Conservation (phyloP, 2,888 invertebrate genomes). For the Thera britannica region DNA sequence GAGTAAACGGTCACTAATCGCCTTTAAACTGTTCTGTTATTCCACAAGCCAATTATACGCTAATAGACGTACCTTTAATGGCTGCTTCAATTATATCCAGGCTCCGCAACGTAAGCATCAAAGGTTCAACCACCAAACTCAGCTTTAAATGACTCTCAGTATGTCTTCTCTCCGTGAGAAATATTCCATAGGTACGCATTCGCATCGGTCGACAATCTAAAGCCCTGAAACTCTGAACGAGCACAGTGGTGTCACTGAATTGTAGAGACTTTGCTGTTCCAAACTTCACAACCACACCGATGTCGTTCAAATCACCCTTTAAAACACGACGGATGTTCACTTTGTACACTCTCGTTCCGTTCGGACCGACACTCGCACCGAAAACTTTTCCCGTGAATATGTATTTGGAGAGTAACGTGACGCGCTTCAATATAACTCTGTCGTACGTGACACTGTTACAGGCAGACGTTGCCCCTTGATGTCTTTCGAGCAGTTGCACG, state of each 20-base stretch:
- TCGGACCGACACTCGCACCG: constrained; percentile 55
- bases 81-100: constrained; percentile 72
- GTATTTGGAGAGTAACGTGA: constrained; percentile 68
- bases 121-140: constrained; percentile 68
- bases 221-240: constrained; percentile 59
- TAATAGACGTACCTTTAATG: constrained; percentile 66
- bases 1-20: constrained; percentile 38
- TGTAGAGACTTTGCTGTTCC: constrained; percentile 60
- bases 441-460: constrained; percentile 61
- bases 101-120: constrained; percentile 65
- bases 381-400: constrained; percentile 76
- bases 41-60: constrained; percentile 34
- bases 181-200: constrained; percentile 70
- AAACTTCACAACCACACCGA: constrained; percentile 65
- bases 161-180: constrained; percentile 63
- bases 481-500: constrained; percentile 48
- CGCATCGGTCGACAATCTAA: constrained; percentile 62
- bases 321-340: constrained; percentile 74
- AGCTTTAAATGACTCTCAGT: constrained; percentile 50
- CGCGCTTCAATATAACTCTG: constrained; percentile 64
- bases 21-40: constrained; percentile 36
- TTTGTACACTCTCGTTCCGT: constrained; percentile 63
- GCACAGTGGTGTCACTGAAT: constrained; percentile 69
- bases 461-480: constrained; percentile 45
- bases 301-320: constrained; percentile 74